Percentiles rank a stretch among this genome's conserved stretches.
Evolutionary conservation across 1,140 invertebrate genomes (phyloP).

Genomic region (Drosophila obscura): DNA sequence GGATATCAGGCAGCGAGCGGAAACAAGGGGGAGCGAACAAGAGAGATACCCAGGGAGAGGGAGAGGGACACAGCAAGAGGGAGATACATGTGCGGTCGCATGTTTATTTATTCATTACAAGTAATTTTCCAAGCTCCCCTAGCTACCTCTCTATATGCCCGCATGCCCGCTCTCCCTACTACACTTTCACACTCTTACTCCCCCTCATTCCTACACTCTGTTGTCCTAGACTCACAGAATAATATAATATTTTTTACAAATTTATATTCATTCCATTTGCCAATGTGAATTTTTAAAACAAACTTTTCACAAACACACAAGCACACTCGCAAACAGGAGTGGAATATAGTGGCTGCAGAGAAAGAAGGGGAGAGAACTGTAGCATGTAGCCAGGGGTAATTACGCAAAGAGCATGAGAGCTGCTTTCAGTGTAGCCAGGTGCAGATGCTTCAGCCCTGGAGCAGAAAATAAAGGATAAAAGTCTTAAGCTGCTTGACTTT

Average conservation of each 20-base stretch:
- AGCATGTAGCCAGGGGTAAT: conserved; percentile 50
- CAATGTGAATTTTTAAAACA: conserved; percentile 70
- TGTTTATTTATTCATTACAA: conserved; percentile 80
- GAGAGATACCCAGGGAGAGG: background rate
- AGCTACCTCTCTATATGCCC: no score
- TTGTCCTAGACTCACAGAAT: conserved; percentile 34
- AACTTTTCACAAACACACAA: conserved; percentile 26
- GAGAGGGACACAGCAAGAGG: background rate
- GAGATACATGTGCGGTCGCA: conserved; percentile 24
- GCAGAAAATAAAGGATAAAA: conserved; percentile 19
- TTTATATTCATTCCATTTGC: conserved; percentile 78
- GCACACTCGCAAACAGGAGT: background rate
- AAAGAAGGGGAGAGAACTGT: conserved; percentile 16
- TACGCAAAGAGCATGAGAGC: conserved; percentile 77
- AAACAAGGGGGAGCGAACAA: background rate
- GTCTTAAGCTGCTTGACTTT: conserved; percentile 44
- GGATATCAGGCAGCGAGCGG: background rate
- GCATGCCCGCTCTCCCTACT: background rate
- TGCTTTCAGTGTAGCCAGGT: conserved; percentile 57
- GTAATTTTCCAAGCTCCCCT: conserved; percentile 54
- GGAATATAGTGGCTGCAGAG: background rate
- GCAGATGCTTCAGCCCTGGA: background rate
- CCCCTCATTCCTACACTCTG: no score
- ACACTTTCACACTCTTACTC: no score
- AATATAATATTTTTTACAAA: conserved; percentile 78